Conservation (phyloP, 2,113 vertebrate species). For the Forbesichthys papilliferus region DNA sequence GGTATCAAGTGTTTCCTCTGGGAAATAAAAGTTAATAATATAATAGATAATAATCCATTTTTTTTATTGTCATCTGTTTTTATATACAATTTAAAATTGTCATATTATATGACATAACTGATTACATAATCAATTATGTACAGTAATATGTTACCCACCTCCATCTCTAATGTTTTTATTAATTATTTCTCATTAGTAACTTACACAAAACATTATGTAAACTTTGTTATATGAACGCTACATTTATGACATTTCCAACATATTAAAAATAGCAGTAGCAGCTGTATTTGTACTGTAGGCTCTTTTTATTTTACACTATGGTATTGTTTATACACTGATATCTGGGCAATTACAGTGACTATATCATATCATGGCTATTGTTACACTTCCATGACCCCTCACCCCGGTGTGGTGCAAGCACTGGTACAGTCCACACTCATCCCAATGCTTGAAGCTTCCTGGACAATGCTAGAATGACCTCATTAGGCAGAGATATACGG, state of each 20-base stretch:
- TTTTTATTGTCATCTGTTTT: too few relatives aligned
- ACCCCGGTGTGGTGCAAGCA: constrained; percentile 20
- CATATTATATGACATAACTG: background rate
- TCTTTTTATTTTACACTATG: background rate
- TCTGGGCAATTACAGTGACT: background rate
- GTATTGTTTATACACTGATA: background rate
- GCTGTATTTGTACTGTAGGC: background rate
- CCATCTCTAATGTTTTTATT: constrained; percentile 51
- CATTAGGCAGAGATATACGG: constrained; percentile 30
- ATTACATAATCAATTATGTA: too few relatives aligned
- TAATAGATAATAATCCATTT: too few relatives aligned
- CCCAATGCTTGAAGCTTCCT: constrained; percentile 24
- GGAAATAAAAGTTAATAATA: too few relatives aligned
- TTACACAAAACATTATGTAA: constrained; percentile 59
- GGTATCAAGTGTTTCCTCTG: too few relatives aligned
- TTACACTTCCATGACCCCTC: background rate
- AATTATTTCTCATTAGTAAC: constrained; percentile 47
- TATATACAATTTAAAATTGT: too few relatives aligned
- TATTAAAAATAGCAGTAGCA: background rate
- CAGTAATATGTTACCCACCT: too few relatives aligned
- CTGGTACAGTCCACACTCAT: constrained; percentile 37
- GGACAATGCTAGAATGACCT: constrained; percentile 46
- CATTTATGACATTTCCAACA: background rate
- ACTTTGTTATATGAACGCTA: background rate
- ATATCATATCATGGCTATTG: background rate